phyloP scores from a whole-genome alignment of 2,888 invertebrate species.

The Cephus rjabovi region DNA sequence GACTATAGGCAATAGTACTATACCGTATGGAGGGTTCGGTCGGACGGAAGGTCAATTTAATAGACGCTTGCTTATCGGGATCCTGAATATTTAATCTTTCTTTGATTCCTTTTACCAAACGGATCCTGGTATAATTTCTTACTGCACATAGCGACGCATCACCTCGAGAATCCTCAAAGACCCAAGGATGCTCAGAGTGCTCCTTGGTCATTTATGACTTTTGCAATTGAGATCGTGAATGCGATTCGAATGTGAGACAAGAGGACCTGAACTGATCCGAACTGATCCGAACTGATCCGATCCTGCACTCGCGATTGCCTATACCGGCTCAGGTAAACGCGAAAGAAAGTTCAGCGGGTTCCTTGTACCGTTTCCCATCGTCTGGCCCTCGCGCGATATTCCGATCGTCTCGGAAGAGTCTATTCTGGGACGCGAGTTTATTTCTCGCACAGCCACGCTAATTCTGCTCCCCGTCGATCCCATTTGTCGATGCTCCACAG shows the following conservation, averaged over 20 bases:
- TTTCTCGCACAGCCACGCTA: background rate
- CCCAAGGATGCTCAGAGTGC: no score
- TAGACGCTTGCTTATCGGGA: no score
- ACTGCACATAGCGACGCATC: no score
- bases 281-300: no score
- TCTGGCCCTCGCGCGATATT: background rate
- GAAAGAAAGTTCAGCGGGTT: background rate
- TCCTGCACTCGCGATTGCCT: background rate
- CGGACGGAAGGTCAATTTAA: no score
- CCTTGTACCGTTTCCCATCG: background rate
- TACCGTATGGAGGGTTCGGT: no score
- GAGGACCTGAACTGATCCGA: no score
- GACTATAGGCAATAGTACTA: no score
- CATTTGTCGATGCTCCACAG: background rate
- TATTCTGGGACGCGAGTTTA: background rate
- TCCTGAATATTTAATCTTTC: no score
- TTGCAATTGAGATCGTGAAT: background rate
- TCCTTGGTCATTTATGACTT: background rate
- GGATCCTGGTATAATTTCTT: background rate
- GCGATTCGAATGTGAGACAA: background rate
- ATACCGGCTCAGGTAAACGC: background rate
- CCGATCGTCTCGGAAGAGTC: background rate
- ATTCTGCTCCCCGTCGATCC: background rate
- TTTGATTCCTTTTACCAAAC: no score
- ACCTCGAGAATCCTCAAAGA: no score